A percentile compares a stretch with the other conserved stretches of the same genome.
These are phyloP conservation scores for Myotis myotis DNA, from an alignment of 2,797 vertebrate genomes.

Conservation along the genomic window DNA sequence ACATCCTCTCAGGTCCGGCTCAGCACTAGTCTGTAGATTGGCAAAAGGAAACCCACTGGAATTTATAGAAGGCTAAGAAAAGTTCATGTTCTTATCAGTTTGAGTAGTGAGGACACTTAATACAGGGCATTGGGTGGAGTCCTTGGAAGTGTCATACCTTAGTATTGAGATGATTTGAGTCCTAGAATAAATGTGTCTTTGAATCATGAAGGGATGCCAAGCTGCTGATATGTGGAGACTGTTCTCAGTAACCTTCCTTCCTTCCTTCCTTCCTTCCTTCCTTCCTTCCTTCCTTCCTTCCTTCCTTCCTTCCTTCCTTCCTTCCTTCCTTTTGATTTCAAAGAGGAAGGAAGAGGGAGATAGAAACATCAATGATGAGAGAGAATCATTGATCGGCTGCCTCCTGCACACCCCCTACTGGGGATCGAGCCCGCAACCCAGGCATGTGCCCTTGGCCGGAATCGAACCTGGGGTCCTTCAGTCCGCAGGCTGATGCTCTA, in stretches of 20 bases:
- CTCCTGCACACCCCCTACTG: too few species aligned
- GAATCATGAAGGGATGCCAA: neutral
- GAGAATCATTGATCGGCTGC: too few species aligned
- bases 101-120: neutral
- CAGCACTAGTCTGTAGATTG: neutral
- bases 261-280: accelerated
- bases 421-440: too few species aligned
- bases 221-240: neutral
- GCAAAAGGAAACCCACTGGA: neutral
- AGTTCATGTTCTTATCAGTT: neutral
- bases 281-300: too few species aligned
- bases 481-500: too few species aligned
- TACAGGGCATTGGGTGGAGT: neutral
- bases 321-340: too few species aligned
- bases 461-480: too few species aligned
- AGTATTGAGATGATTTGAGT: neutral
- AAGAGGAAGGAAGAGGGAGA: too few species aligned
- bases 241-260: neutral
- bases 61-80: neutral
- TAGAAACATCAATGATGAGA: too few species aligned
- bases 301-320: too few species aligned
- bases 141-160: neutral
- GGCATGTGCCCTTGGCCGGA: too few species aligned
- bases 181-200: neutral
- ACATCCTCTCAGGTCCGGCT: neutral